Evolutionary conservation across 2,113 vertebrate species (phyloP).

Genomic region (Aspiorhynchus laticeps): DNA sequence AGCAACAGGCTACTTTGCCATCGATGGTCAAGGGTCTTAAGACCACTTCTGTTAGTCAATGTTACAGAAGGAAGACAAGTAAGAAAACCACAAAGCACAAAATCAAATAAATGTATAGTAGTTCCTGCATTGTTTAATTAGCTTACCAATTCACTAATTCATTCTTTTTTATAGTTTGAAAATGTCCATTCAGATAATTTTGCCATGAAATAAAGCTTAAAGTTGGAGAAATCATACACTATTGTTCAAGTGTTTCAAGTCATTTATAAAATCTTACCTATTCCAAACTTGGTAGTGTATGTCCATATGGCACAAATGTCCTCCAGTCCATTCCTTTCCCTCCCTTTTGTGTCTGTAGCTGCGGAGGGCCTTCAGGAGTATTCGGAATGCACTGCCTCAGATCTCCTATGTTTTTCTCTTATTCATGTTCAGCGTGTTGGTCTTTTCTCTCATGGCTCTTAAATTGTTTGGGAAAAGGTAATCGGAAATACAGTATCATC

Average conservation of each 20-base stretch:
- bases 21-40: constrained; percentile 89
- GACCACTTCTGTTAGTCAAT: constrained; percentile 90
- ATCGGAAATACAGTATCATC: constrained; percentile 18
- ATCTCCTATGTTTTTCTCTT: constrained; percentile 88
- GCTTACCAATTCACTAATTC: not conserved
- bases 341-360: constrained; percentile 74
- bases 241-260: not conserved
- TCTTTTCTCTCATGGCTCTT: constrained; percentile 93
- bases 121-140: not conserved
- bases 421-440: constrained; percentile 90
- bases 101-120: not conserved
- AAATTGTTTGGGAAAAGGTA: constrained; percentile 90
- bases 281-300: not conserved
- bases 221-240: not conserved
- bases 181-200: not conserved
- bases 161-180: not conserved
- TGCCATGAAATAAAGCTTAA: not conserved
- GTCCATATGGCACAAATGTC: not conserved
- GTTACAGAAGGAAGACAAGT: constrained; percentile 92
- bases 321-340: not conserved
- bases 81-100: constrained; percentile 32
- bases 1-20: constrained; percentile 62
- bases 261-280: not conserved
- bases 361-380: constrained; percentile 87
- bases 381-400: constrained; percentile 89